A percentile compares a stretch with the other conserved stretches of the same genome.
Evolutionary conservation across 2,888 invertebrate genomes (phyloP).

Genomic region (Ophraella communa): DNA sequence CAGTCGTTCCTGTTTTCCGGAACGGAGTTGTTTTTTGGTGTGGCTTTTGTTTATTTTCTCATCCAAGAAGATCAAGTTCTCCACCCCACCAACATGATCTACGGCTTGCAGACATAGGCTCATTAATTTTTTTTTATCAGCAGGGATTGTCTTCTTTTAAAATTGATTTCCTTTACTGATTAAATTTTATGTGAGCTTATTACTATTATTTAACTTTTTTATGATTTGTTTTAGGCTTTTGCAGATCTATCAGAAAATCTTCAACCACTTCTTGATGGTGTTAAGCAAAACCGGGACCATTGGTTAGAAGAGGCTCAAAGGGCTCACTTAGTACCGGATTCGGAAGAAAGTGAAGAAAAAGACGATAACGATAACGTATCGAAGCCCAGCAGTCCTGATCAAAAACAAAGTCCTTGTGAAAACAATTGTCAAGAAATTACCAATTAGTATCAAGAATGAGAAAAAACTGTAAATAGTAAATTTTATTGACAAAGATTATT

Average conservation of each 20-base stretch:
- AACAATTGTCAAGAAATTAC: slow-evolving; percentile 43
- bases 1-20: no score
- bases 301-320: slow-evolving; percentile 71
- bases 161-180: no score
- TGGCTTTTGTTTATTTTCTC: no score
- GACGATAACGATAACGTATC: slow-evolving; percentile 55
- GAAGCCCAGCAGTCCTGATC: slow-evolving; percentile 50
- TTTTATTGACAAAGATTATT: slow-evolving; percentile 45
- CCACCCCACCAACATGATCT: no score
- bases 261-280: slow-evolving; percentile 82
- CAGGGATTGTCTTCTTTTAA: no score
- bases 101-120: no score
- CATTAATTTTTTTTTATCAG: no score
- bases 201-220: no score
- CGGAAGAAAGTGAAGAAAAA: slow-evolving; percentile 41
- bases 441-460: slow-evolving; percentile 40
- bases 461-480: slow-evolving; percentile 34
- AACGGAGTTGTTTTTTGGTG: no score
- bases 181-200: no score
- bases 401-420: slow-evolving; percentile 38
- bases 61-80: no score
- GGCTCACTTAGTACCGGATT: slow-evolving; percentile 26
- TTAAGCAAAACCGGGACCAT: slow-evolving; percentile 79
- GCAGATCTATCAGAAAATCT: slow-evolving; percentile 79
- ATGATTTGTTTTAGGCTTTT: slow-evolving; percentile 72